Evolutionary conservation across 2,113 vertebrate species (phyloP).

Genomic region (Zosterops borbonicus): DNA sequence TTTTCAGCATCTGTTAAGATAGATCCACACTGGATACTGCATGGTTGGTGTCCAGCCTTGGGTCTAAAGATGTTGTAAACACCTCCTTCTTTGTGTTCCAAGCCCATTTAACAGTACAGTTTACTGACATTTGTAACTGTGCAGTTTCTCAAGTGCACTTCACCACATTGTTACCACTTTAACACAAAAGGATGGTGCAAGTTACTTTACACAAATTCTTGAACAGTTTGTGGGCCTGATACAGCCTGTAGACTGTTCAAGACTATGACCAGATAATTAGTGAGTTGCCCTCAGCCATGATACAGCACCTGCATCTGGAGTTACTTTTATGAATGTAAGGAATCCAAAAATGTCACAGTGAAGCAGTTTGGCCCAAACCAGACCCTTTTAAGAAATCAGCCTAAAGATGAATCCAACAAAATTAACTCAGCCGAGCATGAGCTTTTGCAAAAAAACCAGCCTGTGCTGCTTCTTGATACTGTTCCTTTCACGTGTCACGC

Average conservation of each 20-base stretch:
- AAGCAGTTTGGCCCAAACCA: background rate
- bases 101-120: background rate
- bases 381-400: background rate
- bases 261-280: background rate
- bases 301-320: background rate
- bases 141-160: background rate
- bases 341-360: background rate
- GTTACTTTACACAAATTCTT: background rate
- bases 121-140: background rate
- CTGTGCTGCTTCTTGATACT: background rate
- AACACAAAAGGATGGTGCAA: background rate
- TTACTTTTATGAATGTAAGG: background rate
- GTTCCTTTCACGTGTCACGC: background rate
- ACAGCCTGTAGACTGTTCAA: background rate
- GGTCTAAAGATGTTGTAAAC: background rate
- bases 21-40: background rate
- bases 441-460: conserved; percentile 3
- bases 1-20: background rate
- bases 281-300: background rate
- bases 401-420: background rate
- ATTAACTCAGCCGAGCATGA: background rate
- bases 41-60: background rate
- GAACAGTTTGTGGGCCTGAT: background rate
- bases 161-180: background rate
- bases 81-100: background rate